These are phyloP conservation scores for Tupaia chinensis DNA, from an alignment of 2,113 vertebrate species.

Conservation along the genomic window DNA sequence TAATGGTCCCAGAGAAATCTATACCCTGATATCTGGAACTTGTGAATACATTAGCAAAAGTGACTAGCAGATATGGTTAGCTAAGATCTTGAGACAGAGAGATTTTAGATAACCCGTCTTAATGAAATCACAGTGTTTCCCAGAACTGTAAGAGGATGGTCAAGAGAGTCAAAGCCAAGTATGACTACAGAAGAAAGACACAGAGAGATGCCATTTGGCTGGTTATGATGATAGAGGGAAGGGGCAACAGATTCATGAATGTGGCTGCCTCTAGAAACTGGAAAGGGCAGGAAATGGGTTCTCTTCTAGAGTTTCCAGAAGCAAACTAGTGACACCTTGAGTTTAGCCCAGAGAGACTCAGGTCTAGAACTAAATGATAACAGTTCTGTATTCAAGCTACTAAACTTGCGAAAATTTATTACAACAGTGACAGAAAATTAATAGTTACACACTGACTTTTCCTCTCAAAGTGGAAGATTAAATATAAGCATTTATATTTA, in stretches of 20 bases:
- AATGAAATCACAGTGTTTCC: background rate
- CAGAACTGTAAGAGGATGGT: background rate
- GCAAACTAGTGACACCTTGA: background rate
- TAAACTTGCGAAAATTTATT: background rate
- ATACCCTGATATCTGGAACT: background rate
- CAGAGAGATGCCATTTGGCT: background rate
- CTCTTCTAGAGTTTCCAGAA: background rate
- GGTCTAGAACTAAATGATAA: background rate
- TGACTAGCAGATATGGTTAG: background rate
- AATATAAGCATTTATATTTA: background rate
- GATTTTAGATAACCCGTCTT: background rate
- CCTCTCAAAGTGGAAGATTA: background rate
- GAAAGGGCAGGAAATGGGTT: background rate
- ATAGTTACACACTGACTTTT: background rate
- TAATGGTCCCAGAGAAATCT: background rate
- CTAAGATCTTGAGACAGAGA: background rate
- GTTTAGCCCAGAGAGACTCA: background rate
- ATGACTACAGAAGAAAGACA: background rate
- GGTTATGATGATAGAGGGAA: background rate
- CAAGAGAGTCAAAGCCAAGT: background rate
- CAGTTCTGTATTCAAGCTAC: background rate
- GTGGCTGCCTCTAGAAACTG: background rate
- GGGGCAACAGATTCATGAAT: background rate
- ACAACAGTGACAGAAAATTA: background rate
- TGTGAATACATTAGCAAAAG: background rate